These are phyloP conservation scores for Xerus inauris DNA, from an alignment of 2,113 vertebrate genomes.

Conservation along the genomic window DNA sequence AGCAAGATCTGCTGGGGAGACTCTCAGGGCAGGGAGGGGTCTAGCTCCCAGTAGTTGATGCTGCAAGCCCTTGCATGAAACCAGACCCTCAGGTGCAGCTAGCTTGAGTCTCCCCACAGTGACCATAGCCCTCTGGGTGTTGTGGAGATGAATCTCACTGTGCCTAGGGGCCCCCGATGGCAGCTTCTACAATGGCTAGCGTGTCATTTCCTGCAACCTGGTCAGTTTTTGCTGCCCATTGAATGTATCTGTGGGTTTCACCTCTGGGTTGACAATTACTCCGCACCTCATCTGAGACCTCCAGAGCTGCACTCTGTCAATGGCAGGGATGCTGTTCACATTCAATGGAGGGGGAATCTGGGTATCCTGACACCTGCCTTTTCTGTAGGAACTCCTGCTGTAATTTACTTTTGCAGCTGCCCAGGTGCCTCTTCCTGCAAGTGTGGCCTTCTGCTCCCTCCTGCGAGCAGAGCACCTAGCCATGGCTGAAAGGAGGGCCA, in stretches of 20 bases:
- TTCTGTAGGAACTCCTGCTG: background rate
- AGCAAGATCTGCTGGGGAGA: background rate
- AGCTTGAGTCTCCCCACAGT: background rate
- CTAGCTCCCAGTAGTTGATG: background rate
- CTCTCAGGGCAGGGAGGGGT: background rate
- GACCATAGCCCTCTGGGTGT: background rate
- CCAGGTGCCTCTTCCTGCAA: background rate
- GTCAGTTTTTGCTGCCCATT: background rate
- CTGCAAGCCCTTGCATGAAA: background rate
- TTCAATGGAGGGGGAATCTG: accelerated
- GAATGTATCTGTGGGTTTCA: slow-evolving; percentile 37
- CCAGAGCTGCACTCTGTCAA: slow-evolving; percentile 46
- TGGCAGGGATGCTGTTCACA: background rate
- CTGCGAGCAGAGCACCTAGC: background rate
- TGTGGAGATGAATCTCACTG: too few species aligned
- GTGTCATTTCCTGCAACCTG: background rate
- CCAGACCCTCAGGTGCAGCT: background rate
- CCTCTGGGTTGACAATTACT: slow-evolving; percentile 71
- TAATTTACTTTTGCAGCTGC: background rate
- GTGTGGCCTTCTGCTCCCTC: background rate
- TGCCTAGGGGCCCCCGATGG: too few species aligned
- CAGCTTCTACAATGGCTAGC: too few species aligned
- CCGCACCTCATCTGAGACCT: slow-evolving; percentile 55
- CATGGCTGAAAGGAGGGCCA: accelerated
- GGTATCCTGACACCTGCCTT: background rate